Evolutionary conservation across 1,140 invertebrate genomes (phyloP).

Genomic region (Lucilia sericata): DNA sequence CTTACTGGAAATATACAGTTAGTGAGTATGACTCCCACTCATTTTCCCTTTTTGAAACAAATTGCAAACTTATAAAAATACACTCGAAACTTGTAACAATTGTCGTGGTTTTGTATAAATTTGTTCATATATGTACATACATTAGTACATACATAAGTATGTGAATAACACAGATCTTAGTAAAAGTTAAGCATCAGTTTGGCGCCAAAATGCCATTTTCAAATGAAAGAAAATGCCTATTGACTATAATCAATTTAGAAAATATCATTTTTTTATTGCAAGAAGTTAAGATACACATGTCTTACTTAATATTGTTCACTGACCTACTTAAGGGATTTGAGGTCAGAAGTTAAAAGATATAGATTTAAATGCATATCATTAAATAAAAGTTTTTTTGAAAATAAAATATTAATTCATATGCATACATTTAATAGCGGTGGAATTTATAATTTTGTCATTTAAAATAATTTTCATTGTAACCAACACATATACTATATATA

Average conservation of each 20-base stretch:
- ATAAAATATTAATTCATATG: too few relatives aligned
- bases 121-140: too few relatives aligned
- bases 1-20: too few relatives aligned
- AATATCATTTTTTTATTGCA: background rate
- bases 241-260: background rate
- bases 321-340: too few relatives aligned
- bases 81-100: background rate
- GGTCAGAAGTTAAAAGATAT: background rate
- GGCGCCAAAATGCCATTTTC: slow-evolving; percentile 13
- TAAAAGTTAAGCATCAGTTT: slow-evolving; percentile 34
- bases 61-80: background rate
- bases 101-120: background rate
- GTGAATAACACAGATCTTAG: background rate
- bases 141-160: background rate
- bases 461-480: too few relatives aligned
- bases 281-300: background rate
- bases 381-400: too few relatives aligned
- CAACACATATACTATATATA: too few relatives aligned
- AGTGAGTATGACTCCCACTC: background rate
- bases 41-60: background rate
- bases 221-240: background rate
- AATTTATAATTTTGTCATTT: too few relatives aligned
- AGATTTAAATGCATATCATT: too few relatives aligned
- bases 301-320: too few relatives aligned
- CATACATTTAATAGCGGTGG: too few relatives aligned